Evolutionary conservation across 2,797 vertebrate species (phyloP).

Genomic region (Holocentrus rufus): DNA sequence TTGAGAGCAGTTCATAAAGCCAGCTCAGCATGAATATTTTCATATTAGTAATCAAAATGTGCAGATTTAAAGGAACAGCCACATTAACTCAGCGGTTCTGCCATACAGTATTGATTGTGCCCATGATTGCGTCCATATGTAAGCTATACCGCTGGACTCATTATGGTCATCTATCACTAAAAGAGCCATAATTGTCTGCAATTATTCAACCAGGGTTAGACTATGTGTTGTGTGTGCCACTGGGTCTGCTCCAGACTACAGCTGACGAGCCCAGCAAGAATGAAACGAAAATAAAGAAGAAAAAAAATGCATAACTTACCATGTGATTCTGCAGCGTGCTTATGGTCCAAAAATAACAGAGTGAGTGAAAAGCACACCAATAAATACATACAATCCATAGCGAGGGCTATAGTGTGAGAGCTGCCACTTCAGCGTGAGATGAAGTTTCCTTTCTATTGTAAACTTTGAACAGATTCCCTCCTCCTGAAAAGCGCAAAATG

Average conservation of each 20-base stretch:
- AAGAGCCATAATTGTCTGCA: background rate
- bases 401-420: slow-evolving; percentile 64
- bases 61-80: background rate
- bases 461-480: slow-evolving; percentile 61
- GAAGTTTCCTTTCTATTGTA: slow-evolving; percentile 69
- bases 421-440: slow-evolving; percentile 65
- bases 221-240: background rate
- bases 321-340: slow-evolving; percentile 75
- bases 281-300: background rate
- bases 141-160: slow-evolving; percentile 22
- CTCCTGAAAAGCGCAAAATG: slow-evolving; percentile 53
- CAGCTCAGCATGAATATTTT: background rate
- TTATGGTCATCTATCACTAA: slow-evolving; percentile 15
- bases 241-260: background rate
- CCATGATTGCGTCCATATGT: background rate
- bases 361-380: slow-evolving; percentile 79
- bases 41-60: background rate
- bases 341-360: slow-evolving; percentile 75
- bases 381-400: slow-evolving; percentile 83
- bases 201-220: background rate
- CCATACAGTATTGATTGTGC: slow-evolving; percentile 2
- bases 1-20: background rate
- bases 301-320: slow-evolving; percentile 72
- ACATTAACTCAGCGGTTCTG: background rate
- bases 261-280: background rate